Evolutionary conservation across 2,113 vertebrate species (phyloP).

Genomic region (Tupaia tana): DNA sequence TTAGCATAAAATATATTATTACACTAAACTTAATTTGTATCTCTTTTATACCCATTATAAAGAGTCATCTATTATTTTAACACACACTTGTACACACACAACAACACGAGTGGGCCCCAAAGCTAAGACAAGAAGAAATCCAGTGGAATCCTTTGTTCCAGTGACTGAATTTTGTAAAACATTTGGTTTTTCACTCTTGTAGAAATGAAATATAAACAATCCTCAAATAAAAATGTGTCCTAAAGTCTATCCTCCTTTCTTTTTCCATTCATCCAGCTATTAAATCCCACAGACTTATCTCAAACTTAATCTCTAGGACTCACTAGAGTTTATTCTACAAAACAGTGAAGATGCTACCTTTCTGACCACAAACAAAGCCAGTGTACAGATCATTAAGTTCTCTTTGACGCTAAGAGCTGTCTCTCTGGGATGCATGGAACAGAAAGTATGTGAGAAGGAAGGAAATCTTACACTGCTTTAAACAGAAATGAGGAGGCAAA

Average conservation of each 20-base stretch:
- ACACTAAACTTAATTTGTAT: not conserved
- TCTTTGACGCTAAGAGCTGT: not conserved
- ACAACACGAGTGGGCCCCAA: not conserved
- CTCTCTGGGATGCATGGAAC: not conserved
- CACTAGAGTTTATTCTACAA: not conserved
- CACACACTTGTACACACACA: not conserved
- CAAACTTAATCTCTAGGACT: not conserved
- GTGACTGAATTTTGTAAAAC: not conserved
- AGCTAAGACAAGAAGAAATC: not conserved
- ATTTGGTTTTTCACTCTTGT: not conserved
- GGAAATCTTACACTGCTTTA: not conserved
- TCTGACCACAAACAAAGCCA: not conserved
- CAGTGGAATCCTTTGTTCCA: not conserved
- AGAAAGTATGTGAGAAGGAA: not conserved
- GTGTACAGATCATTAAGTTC: not conserved
- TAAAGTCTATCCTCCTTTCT: not conserved
- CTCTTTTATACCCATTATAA: not conserved
- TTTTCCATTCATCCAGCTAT: accelerated
- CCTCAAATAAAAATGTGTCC: not conserved
- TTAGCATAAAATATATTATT: not conserved
- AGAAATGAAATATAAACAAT: conserved; percentile 42
- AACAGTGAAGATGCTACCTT: not conserved
- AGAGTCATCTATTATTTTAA: not conserved
- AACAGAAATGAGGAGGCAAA: not conserved
- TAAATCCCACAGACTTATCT: not conserved